These are phyloP conservation scores for Polydrusus cervinus DNA, from an alignment of 2,888 invertebrate species.

Conservation along the genomic window DNA sequence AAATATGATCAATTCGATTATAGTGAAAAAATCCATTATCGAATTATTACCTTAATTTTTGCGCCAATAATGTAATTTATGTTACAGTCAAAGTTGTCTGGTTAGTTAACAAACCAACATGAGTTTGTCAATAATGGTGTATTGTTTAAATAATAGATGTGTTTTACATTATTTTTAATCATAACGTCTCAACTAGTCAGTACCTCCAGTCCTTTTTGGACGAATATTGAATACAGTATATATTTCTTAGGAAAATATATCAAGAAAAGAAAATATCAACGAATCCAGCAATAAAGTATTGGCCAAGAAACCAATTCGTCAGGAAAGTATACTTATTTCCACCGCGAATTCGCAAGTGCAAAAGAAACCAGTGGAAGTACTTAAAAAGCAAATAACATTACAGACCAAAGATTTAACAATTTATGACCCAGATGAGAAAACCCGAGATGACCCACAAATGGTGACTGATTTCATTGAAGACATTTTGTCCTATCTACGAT, in stretches of 20 bases:
- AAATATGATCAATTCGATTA: too few species aligned
- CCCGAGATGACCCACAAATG: slow-evolving; percentile 83
- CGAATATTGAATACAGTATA: not conserved
- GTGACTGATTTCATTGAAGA: slow-evolving; percentile 91
- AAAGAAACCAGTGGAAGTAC: slow-evolving; percentile 12
- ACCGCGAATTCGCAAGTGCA: slow-evolving; percentile 1
- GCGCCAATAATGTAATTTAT: too few species aligned
- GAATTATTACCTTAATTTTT: too few species aligned
- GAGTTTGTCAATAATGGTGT: too few species aligned
- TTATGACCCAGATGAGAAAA: slow-evolving; percentile 69
- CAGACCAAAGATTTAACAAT: slow-evolving; percentile 42
- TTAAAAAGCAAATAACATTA: not conserved
- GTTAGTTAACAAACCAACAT: too few species aligned
- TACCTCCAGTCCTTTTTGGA: too few species aligned
- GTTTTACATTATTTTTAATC: too few species aligned
- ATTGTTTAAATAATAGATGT: too few species aligned
- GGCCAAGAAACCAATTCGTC: slow-evolving; percentile 34
- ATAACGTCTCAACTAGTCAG: too few species aligned
- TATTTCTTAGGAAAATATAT: slow-evolving; percentile 20
- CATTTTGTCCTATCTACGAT: slow-evolving; percentile 88
- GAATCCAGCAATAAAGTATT: not conserved
- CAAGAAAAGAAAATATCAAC: slow-evolving; percentile 43
- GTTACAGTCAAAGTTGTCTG: too few species aligned
- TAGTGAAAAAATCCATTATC: too few species aligned
- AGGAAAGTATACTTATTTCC: slow-evolving; percentile 29